Conservation (phyloP, 1,140 invertebrate species). For the Melitaea cinxia region DNA sequence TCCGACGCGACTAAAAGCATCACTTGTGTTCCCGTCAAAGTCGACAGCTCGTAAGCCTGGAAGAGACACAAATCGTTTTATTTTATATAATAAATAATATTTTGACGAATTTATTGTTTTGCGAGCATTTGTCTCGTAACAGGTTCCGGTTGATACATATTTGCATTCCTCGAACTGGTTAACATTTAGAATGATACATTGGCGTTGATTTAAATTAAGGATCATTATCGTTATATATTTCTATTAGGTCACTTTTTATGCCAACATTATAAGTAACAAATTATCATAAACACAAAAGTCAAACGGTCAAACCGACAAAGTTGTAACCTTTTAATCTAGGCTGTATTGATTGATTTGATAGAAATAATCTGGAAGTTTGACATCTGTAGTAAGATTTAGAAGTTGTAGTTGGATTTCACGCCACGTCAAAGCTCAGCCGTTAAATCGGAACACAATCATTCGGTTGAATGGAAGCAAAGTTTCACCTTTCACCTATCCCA, state of each 20-base stretch:
- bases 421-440: not conserved
- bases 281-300: not conserved
- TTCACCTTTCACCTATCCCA: slow-evolving; percentile 77
- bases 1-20: slow-evolving; percentile 98
- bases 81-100: slow-evolving; percentile 25
- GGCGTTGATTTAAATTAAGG: slow-evolving; percentile 34
- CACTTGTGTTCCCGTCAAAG: slow-evolving; percentile 99
- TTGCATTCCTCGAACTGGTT: slow-evolving; percentile 35
- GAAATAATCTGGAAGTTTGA: too few relatives aligned
- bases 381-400: too few relatives aligned
- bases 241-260: slow-evolving; percentile 29
- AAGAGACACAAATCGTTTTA: slow-evolving; percentile 43
- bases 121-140: slow-evolving; percentile 43
- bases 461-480: slow-evolving; percentile 1
- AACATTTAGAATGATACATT: slow-evolving; percentile 40
- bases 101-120: slow-evolving; percentile 30
- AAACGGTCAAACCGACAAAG: not conserved
- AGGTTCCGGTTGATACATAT: slow-evolving; percentile 28
- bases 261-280: slow-evolving; percentile 5
- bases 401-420: not conserved
- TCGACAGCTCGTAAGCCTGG: slow-evolving; percentile 99
- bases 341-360: too few relatives aligned
- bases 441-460: not conserved
- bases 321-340: not conserved
- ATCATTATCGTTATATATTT: slow-evolving; percentile 32